phyloP scores from a whole-genome alignment of 2,113 vertebrate genomes.

The Hippocampus comes region DNA sequence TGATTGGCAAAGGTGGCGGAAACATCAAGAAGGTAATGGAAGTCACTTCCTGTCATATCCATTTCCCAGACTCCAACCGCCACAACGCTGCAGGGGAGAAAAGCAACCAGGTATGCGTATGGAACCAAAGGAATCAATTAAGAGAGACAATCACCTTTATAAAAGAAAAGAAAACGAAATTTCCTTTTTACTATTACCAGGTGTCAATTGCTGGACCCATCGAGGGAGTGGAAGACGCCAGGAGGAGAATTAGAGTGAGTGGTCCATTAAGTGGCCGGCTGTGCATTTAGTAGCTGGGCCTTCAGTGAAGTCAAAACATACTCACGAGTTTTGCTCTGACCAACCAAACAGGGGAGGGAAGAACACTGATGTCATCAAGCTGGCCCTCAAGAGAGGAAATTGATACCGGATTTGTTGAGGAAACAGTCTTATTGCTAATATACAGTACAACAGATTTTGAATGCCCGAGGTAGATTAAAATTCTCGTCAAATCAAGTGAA shows the following conservation, averaged over 20 bases:
- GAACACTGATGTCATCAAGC: no score
- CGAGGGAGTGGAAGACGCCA: slow-evolving; percentile 73
- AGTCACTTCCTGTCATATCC: slow-evolving; percentile 77
- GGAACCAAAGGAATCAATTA: neutral
- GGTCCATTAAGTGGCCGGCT: neutral
- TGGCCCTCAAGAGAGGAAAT: no score
- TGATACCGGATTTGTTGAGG: no score
- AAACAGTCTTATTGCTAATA: no score
- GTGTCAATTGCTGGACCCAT: slow-evolving; percentile 77
- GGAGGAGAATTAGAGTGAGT: slow-evolving; percentile 75
- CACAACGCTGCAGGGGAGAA: slow-evolving; percentile 72
- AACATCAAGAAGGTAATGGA: slow-evolving; percentile 83
- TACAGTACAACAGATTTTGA: no score
- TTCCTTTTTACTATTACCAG: slow-evolving; percentile 35
- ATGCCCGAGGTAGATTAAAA: no score
- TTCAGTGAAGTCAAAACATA: no score
- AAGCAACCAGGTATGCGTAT: slow-evolving; percentile 73
- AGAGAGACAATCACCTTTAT: neutral
- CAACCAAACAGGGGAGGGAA: no score
- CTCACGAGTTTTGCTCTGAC: no score
- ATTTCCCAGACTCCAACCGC: slow-evolving; percentile 79
- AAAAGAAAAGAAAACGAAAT: neutral
- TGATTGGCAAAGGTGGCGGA: slow-evolving; percentile 79
- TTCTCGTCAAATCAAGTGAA: no score
- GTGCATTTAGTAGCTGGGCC: neutral